Evolutionary conservation across 2,113 vertebrate species (phyloP).

Genomic region (Megaceryle torquata): DNA sequence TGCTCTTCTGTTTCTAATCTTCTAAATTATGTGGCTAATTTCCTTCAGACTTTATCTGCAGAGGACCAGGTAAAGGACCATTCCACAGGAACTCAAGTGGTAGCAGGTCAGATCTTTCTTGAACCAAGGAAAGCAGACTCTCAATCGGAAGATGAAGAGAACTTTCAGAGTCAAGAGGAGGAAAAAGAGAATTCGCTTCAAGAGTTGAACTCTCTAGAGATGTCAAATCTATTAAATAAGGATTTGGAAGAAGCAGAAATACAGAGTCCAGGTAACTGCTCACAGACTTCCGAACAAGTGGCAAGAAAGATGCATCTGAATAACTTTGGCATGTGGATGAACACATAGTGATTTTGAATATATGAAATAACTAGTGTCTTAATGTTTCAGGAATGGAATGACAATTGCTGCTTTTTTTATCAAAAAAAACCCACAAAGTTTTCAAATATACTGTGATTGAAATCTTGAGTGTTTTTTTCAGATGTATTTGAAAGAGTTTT

Average conservation of each 20-base stretch:
- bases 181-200: constrained; percentile 56
- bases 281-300: not conserved
- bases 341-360: not conserved
- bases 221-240: constrained; percentile 67
- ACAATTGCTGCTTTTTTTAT: not conserved
- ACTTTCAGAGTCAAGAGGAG: constrained; percentile 52
- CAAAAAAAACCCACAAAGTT: not conserved
- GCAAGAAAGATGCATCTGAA: not conserved
- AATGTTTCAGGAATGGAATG: not conserved
- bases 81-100: constrained; percentile 69
- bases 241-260: constrained; percentile 71
- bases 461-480: not conserved
- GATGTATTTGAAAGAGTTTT: not conserved
- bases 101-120: constrained; percentile 77
- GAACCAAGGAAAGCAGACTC: constrained; percentile 71
- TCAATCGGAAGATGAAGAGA: constrained; percentile 53
- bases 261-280: constrained; percentile 72
- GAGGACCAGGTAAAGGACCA: constrained; percentile 83
- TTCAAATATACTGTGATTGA: not conserved
- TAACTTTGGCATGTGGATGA: not conserved
- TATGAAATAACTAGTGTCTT: not conserved
- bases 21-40: not conserved
- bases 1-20: not conserved
- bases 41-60: constrained; percentile 68
- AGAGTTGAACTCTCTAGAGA: constrained; percentile 68